A percentile compares a stretch with the other conserved stretches of the same genome.
These are phyloP conservation scores for Diachasma alloeum DNA, from an alignment of 1,140 invertebrate species.

Conservation along the genomic window DNA sequence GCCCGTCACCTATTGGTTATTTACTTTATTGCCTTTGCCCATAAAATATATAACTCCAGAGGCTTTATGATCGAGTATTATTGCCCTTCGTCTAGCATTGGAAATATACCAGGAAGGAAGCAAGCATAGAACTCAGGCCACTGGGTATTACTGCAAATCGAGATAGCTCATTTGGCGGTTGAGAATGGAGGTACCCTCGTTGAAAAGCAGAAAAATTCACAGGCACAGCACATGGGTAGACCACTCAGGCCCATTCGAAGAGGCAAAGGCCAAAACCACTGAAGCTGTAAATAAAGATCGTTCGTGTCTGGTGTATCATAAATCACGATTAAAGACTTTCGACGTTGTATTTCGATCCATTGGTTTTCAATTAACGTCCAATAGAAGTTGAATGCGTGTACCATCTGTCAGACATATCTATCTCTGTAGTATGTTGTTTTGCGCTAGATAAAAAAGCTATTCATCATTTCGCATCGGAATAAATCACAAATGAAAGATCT, in stretches of 20 bases:
- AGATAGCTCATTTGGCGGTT: not conserved
- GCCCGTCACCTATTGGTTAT: not conserved
- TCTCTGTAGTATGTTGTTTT: no score
- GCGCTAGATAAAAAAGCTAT: not conserved
- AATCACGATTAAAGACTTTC: conserved; percentile 13
- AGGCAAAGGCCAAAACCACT: not conserved
- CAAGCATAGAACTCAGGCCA: not conserved
- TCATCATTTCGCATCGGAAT: not conserved
- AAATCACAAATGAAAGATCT: not conserved
- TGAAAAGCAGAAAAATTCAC: not conserved
- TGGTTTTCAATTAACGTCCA: conserved; percentile 12
- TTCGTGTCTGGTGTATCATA: not conserved
- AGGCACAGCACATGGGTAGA: no score
- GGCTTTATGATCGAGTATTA: not conserved
- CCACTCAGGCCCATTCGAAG: not conserved
- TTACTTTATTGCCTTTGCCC: not conserved
- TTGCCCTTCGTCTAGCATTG: not conserved
- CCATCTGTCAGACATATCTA: no score
- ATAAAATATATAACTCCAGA: not conserved
- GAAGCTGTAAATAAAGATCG: conserved; percentile 9
- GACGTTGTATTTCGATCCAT: not conserved
- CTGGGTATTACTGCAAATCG: not conserved
- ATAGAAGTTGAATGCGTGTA: not conserved
- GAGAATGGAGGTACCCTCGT: not conserved
- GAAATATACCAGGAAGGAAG: not conserved